A percentile compares a stretch with the other conserved stretches of the same genome.
Conservation (phyloP, 2,888 invertebrate genomes). For the Cephus pulcher region DNA sequence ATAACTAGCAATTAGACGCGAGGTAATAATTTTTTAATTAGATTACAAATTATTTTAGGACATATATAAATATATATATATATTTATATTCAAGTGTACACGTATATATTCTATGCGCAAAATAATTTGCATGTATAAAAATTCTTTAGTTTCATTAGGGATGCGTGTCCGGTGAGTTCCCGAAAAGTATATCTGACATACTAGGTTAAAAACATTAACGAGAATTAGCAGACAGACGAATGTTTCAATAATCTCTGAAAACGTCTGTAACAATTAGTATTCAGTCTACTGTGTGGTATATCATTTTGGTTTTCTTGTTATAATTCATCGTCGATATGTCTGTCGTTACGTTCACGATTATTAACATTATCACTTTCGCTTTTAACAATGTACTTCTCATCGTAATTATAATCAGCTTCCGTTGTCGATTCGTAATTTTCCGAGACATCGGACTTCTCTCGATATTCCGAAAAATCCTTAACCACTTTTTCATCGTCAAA, state of each 20-base stretch:
- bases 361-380: conserved; percentile 23
- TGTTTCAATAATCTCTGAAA: neutral
- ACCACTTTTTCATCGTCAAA: conserved; percentile 24
- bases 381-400: conserved; percentile 26
- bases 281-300: conserved; percentile 30
- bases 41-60: neutral
- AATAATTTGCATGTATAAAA: neutral
- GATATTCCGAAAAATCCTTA: conserved; percentile 24
- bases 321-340: conserved; percentile 53
- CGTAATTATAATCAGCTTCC: conserved; percentile 18
- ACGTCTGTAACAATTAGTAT: conserved; percentile 29
- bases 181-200: neutral
- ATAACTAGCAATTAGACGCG: neutral
- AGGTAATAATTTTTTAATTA: neutral
- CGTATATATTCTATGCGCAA: neutral
- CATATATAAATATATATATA: no score
- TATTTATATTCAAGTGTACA: neutral
- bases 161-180: neutral
- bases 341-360: conserved; percentile 29
- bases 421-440: conserved; percentile 10
- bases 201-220: neutral
- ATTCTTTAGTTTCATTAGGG: neutral
- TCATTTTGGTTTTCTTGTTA: conserved; percentile 35
- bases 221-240: neutral
- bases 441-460: conserved; percentile 26